phyloP scores from a whole-genome alignment of 2,888 invertebrate genomes.

The Thereva nobilitata region DNA sequence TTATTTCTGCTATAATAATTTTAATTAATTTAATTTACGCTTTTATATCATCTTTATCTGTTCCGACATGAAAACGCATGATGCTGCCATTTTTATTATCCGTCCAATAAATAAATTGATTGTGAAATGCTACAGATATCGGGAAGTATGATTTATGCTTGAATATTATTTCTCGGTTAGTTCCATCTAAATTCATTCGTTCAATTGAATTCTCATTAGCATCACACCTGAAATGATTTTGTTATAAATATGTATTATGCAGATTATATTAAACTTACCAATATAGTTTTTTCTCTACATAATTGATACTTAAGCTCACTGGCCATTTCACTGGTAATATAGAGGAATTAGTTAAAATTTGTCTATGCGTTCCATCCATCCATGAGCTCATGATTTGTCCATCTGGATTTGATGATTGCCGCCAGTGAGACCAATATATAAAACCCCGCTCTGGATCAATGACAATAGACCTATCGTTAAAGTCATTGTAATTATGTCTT shows the following conservation, averaged over 20 bases:
- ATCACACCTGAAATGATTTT: constrained; percentile 64
- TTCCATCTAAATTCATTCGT: constrained; percentile 64
- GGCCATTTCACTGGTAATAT: constrained; percentile 70
- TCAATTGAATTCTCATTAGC: constrained; percentile 70
- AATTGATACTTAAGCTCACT: constrained; percentile 73
- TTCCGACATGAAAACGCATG: constrained; percentile 59
- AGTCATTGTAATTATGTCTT: too few relatives aligned
- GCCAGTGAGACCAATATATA: constrained; percentile 81
- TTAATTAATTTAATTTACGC: neutral
- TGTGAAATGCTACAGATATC: constrained; percentile 68
- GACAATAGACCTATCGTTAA: constrained; percentile 63
- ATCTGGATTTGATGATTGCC: constrained; percentile 51
- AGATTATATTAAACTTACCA: constrained; percentile 56
- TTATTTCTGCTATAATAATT: neutral
- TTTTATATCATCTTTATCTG: constrained; percentile 42
- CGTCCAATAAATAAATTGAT: constrained; percentile 70
- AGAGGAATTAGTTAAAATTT: constrained; percentile 65
- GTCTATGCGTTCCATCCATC: constrained; percentile 74
- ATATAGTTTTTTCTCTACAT: constrained; percentile 62
- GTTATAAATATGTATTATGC: neutral
- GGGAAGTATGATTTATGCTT: constrained; percentile 65
- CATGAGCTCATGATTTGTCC: constrained; percentile 71
- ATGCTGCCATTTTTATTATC: constrained; percentile 70
- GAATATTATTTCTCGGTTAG: constrained; percentile 61
- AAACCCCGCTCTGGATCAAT: constrained; percentile 70